These are phyloP conservation scores for Ceuthmochares aereus DNA, from an alignment of 2,113 vertebrate species.

Conservation along the genomic window DNA sequence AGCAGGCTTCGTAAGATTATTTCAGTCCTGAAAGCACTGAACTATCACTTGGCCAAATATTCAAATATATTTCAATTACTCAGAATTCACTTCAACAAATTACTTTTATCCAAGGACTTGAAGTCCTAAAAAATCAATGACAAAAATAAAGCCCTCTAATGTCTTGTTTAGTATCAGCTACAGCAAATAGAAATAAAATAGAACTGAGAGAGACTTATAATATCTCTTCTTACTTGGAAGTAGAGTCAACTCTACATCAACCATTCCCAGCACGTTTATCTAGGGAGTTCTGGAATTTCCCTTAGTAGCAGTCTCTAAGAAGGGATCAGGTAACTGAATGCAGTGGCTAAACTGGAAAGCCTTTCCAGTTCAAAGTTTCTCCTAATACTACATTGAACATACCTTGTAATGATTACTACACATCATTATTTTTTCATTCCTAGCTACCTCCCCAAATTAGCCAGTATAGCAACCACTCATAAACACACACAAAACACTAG, in stretches of 20 bases:
- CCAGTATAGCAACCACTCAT: neutral
- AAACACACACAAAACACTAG: neutral
- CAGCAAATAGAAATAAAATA: neutral
- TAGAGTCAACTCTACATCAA: neutral
- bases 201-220: neutral
- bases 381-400: neutral
- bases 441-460: neutral
- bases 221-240: neutral
- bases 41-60: neutral
- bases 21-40: neutral
- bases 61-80: neutral
- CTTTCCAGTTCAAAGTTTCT: neutral
- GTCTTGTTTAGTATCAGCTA: neutral
- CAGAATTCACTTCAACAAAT: neutral
- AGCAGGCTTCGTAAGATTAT: neutral
- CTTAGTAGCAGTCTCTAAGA: neutral
- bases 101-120: neutral
- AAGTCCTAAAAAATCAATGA: neutral
- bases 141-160: accelerated
- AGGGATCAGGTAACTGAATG: neutral
- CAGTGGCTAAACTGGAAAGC: neutral
- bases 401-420: neutral
- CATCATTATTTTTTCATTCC: neutral
- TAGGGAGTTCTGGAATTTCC: neutral
- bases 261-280: neutral